Percentiles rank a stretch among this genome's conserved stretches.
phyloP scores from a whole-genome alignment of 2,888 invertebrate species.

The Pammene fasciana region DNA sequence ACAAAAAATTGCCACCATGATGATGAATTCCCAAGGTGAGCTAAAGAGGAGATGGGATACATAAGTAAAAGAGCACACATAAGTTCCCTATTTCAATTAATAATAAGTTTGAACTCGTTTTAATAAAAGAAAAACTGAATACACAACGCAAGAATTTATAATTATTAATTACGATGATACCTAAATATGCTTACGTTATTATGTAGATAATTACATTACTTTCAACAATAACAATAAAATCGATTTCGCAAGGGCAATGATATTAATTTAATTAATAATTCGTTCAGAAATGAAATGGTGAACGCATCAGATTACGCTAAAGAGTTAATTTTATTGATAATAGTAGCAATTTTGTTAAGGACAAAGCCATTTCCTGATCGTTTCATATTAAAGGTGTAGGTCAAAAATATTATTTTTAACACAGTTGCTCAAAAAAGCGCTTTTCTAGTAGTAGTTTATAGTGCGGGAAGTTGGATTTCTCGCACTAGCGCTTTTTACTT shows the following conservation, averaged over 20 bases:
- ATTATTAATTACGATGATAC: neutral
- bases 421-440: too few relatives aligned
- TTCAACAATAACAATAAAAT: constrained; percentile 3
- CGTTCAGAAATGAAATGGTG: neutral
- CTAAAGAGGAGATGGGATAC: neutral
- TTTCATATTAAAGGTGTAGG: neutral
- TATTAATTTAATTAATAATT: neutral
- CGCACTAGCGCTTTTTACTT: too few relatives aligned
- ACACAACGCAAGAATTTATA: neutral
- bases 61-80: too few relatives aligned
- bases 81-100: too few relatives aligned
- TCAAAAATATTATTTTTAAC: too few relatives aligned
- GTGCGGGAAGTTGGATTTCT: too few relatives aligned
- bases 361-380: neutral
- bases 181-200: neutral
- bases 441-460: too few relatives aligned
- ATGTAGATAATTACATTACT: neutral
- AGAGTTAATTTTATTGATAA: neutral
- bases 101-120: neutral
- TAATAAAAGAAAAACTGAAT: neutral
- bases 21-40: neutral
- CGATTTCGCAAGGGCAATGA: constrained; percentile 3
- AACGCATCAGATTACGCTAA: constrained; percentile 2
- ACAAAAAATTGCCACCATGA: too few relatives aligned
- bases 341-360: neutral